Evolutionary conservation across 2,888 invertebrate genomes (phyloP), one percentile per base, ranked within the genome.

Genomic region (Rhimphoctona megacephalus): DNA sequence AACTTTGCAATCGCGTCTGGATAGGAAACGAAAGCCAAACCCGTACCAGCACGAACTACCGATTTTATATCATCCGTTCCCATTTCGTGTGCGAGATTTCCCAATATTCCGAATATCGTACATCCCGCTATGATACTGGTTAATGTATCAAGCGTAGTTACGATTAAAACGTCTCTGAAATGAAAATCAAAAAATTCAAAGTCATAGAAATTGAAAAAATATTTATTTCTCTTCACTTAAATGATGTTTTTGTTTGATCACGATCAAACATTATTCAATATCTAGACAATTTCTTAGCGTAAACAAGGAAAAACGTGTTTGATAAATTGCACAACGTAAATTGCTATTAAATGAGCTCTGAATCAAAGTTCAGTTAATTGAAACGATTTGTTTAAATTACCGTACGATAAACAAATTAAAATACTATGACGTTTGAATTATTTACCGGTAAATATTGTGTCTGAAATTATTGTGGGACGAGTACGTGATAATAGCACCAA

Each of bases 51-150:
- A 8, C 97, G 96, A 0, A 98, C 96, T 0, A 97, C 97, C 0
- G 96, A 94, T 3, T 94, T 92, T 0, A 97, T 96, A 14, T 96
- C 96, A 30, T 95, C 95, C 6, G 95, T 95, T 11, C 95, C 95
- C 73, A 95, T 95, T 92, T 97, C 96, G 90, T 96, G 94, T 0
- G 98, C 97, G 90, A 98, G 94, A 93, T 98, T 97, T 0, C 98
- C 98, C 72, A 98, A 95, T 88, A 98, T 97, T 7, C 97, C 97
- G 92, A 98, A 98, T 88, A 98, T 98, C 1, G 97, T 97, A 86
- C 97, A 95, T 5, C 98, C 98, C 0, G 98, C 97, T 49, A 98
- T 94, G 54, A 98, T 93, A 87, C 98, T 98, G 0, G 98, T 98
- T 89, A 97, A 96, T 0, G 98, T 98, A 91, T 98, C 98, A 92